Base-by-base conservation (phyloP, 2,888 invertebrate genomes). In the Baronia brevicornis region DNA sequence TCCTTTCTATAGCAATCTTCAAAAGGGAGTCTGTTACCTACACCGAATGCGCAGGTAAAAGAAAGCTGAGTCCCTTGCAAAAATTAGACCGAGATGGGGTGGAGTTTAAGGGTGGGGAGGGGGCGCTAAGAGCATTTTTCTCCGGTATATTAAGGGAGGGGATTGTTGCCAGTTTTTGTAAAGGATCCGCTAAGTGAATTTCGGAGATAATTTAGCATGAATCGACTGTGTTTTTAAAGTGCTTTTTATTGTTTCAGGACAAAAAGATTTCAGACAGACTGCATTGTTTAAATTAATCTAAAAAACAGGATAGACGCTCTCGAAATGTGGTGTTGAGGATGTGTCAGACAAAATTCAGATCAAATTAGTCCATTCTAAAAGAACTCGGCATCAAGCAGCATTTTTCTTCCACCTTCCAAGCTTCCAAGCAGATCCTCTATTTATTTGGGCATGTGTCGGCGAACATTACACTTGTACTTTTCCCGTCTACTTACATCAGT, bases 21-120 rank as follows among this genome's bases (percentile, higher is more conserved):
- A 65, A 69, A 73, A 64, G 63, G 46, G 38, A n/a, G n/a, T n/a
- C n/a, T n/a, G 39, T 33, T 45, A 49, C 52, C 44, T 44, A 46
- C 44, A 46, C 43, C 48, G 51, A 46, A 46, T 41, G 43, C 36
- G 49, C 64, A 71, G 73, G 77, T 74, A 72, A 70, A 75, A 77
- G 78, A 79, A 73, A 72, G 67, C 61, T 53, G 47, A 55, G 49
- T 54, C 67, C 70, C 67, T 71, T 70, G 65, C 71, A 77, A 78
- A 79, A 79, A 77, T 74, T 65, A 60, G 60, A 68, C 56, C 53
- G 45, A 46, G 52, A 43, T 42, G 51, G 38, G 35, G 28, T 14
- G 29, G 24, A 24, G 41, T 38, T 28, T 39, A 51, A 52, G 47
- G 39, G 36, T 28, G 40, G 36, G 43, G 52, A 46, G 48, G 43